phyloP scores from a whole-genome alignment of 2,113 vertebrate genomes.

The Petrocephalus zakoni region DNA sequence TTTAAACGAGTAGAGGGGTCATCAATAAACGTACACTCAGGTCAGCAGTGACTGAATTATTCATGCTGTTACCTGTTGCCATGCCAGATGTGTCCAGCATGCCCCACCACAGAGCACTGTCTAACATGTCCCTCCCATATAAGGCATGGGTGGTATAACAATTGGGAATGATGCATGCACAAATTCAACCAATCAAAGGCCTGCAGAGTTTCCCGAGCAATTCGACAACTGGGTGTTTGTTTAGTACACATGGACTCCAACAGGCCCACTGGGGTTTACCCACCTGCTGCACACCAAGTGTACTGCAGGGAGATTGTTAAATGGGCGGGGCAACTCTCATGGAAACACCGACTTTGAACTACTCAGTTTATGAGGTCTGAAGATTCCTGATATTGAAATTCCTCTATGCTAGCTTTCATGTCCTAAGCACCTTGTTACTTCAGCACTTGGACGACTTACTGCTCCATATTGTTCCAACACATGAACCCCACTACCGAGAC shows the following conservation, averaged over 20 bases:
- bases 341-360: background rate
- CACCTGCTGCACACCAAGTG: background rate
- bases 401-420: background rate
- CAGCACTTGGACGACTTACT: background rate
- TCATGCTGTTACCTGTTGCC: slow-evolving; percentile 53
- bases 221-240: background rate
- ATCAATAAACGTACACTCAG: slow-evolving; percentile 10
- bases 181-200: background rate
- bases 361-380: background rate
- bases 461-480: background rate
- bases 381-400: background rate
- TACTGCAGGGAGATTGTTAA: background rate
- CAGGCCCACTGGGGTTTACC: background rate
- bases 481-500: background rate
- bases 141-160: background rate
- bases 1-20: slow-evolving; percentile 11
- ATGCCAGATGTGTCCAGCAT: slow-evolving; percentile 35
- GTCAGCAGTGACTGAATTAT: slow-evolving; percentile 52
- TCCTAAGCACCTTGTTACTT: background rate
- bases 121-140: background rate
- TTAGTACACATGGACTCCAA: background rate
- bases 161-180: background rate
- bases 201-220: background rate
- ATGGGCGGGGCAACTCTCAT: background rate
- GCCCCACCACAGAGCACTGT: background rate